Percentiles rank a stretch among this genome's conserved stretches.
Evolutionary conservation across 2,113 vertebrate genomes (phyloP).

Genomic region (Ascaphus truei): DNA sequence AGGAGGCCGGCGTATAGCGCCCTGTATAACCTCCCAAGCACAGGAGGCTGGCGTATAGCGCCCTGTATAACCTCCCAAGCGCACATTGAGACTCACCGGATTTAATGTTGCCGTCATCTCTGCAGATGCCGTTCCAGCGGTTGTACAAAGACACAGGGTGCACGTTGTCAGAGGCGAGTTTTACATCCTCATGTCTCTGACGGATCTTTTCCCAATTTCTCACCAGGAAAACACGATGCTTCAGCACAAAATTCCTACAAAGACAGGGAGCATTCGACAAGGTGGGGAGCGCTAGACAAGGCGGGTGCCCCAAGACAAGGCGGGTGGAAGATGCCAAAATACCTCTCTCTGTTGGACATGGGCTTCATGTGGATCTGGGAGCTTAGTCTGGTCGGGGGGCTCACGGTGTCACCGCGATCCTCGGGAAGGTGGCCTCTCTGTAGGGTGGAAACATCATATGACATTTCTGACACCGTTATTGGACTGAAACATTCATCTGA

Average conservation of each 20-base stretch:
- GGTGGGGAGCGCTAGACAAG: neutral
- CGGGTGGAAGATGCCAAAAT: neutral
- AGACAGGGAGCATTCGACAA: neutral
- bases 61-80: neutral
- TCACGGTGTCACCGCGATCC: constrained; percentile 76
- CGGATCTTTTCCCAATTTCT: constrained; percentile 96
- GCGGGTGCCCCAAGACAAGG: neutral
- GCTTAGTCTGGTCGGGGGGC: constrained; percentile 68
- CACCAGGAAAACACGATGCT: constrained; percentile 90
- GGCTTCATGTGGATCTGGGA: constrained; percentile 94
- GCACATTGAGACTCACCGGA: constrained; percentile 73
- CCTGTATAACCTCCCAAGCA: no score
- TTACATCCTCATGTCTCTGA: constrained; percentile 90
- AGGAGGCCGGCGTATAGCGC: no score
- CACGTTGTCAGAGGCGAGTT: constrained; percentile 69
- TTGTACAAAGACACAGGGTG: constrained; percentile 73
- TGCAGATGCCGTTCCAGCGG: constrained; percentile 90
- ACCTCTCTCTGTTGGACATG: constrained; percentile 98
- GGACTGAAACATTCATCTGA: no score
- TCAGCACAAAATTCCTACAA: constrained; percentile 93
- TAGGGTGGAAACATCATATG: constrained; percentile 37
- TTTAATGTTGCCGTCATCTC: constrained; percentile 95
- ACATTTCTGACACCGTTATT: no score
- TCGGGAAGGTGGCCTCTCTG: constrained; percentile 72
- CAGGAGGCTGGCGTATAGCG: neutral